phyloP scores from a whole-genome alignment of 1,140 invertebrate species.

The Drosophila sp. region DNA sequence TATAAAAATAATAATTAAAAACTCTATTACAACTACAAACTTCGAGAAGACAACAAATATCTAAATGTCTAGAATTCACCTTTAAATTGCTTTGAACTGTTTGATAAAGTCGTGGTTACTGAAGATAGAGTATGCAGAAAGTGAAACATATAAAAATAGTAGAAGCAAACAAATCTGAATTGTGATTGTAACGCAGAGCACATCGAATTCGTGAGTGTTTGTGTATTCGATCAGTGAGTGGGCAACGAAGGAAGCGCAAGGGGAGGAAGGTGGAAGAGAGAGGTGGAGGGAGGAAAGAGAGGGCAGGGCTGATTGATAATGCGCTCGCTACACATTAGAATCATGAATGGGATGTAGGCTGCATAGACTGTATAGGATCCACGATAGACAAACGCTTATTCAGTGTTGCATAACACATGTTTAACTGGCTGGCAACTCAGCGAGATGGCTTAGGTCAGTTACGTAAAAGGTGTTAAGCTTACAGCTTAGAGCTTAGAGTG shows the following conservation, averaged over 20 bases:
- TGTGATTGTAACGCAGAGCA: conserved; percentile 43
- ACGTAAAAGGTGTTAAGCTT: conserved; percentile 59
- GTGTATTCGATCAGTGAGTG: conserved; percentile 26
- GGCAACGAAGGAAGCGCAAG: conserved; percentile 12
- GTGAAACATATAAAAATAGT: conserved; percentile 42
- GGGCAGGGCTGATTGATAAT: conserved; percentile 25
- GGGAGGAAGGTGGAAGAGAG: not conserved
- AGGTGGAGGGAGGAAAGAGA: not conserved
- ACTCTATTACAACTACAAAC: too few relatives aligned
- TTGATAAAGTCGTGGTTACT: not conserved
- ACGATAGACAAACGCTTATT: conserved; percentile 29
- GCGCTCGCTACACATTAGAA: conserved; percentile 51
- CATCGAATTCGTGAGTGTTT: conserved; percentile 24
- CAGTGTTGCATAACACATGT: conserved; percentile 61
- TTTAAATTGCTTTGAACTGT: not conserved
- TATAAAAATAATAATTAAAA: not conserved
- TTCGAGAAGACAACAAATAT: too few relatives aligned
- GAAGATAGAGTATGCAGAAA: not conserved
- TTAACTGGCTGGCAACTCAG: conserved; percentile 50
- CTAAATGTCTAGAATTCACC: too few relatives aligned
- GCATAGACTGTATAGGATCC: conserved; percentile 4
- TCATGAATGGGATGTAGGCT: conserved; percentile 70
- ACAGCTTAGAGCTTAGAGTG: too few relatives aligned
- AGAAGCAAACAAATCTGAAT: conserved; percentile 61
- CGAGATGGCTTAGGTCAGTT: conserved; percentile 72